Conservation (phyloP, 2,113 vertebrate genomes). For the Pongo abelii region DNA sequence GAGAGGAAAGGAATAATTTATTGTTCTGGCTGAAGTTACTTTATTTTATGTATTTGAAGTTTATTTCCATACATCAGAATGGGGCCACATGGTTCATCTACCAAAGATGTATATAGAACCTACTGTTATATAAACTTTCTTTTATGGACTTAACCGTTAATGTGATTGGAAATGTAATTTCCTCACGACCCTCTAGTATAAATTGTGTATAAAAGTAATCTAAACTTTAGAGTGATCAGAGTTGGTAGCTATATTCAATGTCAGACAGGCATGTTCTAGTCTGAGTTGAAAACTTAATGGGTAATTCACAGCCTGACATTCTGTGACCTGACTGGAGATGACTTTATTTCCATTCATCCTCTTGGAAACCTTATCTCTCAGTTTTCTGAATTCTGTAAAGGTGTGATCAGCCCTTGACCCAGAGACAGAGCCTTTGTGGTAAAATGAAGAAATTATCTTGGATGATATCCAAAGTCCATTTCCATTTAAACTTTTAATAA, state of each 20-base stretch:
- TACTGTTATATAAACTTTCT: neutral
- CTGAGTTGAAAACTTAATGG: neutral
- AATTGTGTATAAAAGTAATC: neutral
- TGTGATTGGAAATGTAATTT: neutral
- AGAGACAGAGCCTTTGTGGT: neutral
- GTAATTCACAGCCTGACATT: neutral
- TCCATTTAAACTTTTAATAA: neutral
- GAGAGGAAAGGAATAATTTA: neutral
- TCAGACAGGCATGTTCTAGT: neutral
- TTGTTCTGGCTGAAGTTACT: neutral
- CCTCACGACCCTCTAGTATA: neutral
- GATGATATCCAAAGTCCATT: neutral
- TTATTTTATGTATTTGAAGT: neutral
- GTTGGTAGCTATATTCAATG: neutral
- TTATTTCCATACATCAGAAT: neutral
- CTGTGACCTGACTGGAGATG: neutral
- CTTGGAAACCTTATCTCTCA: neutral
- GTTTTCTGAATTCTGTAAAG: neutral
- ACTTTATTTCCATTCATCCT: neutral
- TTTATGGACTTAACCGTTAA: neutral
- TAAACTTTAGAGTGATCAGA: neutral
- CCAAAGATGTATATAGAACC: neutral
- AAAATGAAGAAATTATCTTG: neutral
- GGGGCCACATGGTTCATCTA: neutral
- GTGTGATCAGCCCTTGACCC: neutral